phyloP scores from a whole-genome alignment of 2,797 vertebrate species.

The Dicrostonyx torquatus region DNA sequence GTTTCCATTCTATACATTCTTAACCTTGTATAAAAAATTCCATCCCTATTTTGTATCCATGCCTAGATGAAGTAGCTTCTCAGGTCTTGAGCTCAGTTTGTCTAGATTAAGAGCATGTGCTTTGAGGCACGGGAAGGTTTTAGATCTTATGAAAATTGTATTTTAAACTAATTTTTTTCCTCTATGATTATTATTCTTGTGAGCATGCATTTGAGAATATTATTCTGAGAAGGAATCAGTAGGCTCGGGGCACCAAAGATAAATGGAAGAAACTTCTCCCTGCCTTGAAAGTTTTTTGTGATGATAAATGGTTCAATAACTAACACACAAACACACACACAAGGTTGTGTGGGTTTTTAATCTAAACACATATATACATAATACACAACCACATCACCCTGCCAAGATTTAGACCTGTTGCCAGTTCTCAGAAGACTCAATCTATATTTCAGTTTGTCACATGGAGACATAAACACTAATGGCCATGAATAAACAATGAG shows the following conservation, averaged over 20 bases:
- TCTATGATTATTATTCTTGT: neutral
- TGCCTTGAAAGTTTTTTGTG: neutral
- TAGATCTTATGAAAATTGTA: neutral
- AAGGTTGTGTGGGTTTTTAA: neutral
- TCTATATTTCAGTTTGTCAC: neutral
- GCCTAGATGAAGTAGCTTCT: neutral
- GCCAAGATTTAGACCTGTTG: neutral
- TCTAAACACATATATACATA: neutral
- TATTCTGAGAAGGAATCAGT: neutral
- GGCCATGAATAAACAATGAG: neutral
- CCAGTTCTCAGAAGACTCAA: neutral
- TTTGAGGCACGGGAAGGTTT: neutral
- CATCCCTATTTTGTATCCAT: neutral
- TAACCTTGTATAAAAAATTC: neutral
- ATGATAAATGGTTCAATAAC: neutral
- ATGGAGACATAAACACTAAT: neutral
- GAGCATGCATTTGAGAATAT: neutral
- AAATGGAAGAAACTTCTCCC: neutral
- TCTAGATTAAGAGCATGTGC: neutral
- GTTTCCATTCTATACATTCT: neutral
- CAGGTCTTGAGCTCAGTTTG: neutral
- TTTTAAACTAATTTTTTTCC: neutral
- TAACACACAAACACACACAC: neutral
- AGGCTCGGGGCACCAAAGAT: neutral
- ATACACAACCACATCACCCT: neutral